Conservation (phyloP, 2,888 invertebrate genomes). For the Cheilosia impressa region DNA sequence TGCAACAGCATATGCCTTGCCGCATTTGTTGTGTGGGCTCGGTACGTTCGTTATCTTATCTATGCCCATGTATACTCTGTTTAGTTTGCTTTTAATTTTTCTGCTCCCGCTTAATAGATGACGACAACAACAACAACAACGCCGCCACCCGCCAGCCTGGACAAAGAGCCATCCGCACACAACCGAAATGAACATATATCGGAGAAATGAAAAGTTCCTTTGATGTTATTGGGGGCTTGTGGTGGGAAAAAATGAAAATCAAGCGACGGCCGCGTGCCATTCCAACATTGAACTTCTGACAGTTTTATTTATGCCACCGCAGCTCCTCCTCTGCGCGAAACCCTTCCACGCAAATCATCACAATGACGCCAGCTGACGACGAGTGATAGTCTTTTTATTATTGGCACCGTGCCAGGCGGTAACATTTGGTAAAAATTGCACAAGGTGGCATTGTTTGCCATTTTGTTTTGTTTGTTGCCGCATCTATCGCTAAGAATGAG, state of each 20-base stretch:
- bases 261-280: slow-evolving; percentile 5
- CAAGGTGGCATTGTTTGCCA: slow-evolving; percentile 3
- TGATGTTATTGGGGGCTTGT: slow-evolving; percentile 9
- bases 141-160: background rate
- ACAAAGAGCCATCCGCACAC: slow-evolving; percentile 4
- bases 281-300: slow-evolving; percentile 43
- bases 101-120: slow-evolving; percentile 44
- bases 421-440: slow-evolving; percentile 30
- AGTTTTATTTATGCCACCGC: background rate
- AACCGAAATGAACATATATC: slow-evolving; percentile 10
- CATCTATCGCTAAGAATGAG: background rate
- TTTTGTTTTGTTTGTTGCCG: background rate
- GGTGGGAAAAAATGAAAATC: slow-evolving; percentile 7
- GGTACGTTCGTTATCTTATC: slow-evolving; percentile 52
- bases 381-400: background rate
- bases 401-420: slow-evolving; percentile 22
- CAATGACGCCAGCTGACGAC: background rate
- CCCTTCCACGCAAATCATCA: slow-evolving; percentile 15
- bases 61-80: slow-evolving; percentile 35
- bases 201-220: slow-evolving; percentile 24
- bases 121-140: background rate
- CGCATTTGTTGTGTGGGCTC: slow-evolving; percentile 6
- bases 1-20: slow-evolving; percentile 23
- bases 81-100: slow-evolving; percentile 51
- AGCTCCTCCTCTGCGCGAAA: background rate